Conservation (phyloP, 1,140 invertebrate genomes). For the Pogonomyrmex californicus region DNA sequence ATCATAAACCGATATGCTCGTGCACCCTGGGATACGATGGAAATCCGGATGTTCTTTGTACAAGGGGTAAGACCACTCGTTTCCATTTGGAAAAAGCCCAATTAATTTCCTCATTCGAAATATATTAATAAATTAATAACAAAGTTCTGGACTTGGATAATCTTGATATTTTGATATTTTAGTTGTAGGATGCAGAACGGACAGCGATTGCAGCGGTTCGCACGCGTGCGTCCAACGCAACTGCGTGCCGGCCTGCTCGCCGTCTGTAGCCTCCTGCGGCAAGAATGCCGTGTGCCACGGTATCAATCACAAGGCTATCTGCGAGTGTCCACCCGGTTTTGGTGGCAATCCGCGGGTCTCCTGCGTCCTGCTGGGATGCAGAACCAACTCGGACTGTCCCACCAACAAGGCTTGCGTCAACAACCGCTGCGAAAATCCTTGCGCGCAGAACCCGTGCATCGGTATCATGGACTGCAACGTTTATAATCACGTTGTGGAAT, state of each 20-base stretch:
- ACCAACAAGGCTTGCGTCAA: slow-evolving; percentile 93
- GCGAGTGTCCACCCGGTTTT: slow-evolving; percentile 93
- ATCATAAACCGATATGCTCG: slow-evolving; percentile 95
- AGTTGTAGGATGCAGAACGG: slow-evolving; percentile 90
- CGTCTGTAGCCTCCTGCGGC: slow-evolving; percentile 90
- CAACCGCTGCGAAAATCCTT: slow-evolving; percentile 92
- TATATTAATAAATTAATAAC: not conserved
- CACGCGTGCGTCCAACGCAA: slow-evolving; percentile 93
- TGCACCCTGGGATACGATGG: slow-evolving; percentile 93
- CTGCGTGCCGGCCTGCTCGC: slow-evolving; percentile 92
- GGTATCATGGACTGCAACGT: slow-evolving; percentile 91
- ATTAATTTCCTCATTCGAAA: not conserved
- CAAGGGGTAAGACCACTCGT: slow-evolving; percentile 85
- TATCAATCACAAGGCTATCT: slow-evolving; percentile 92
- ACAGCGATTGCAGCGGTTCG: slow-evolving; percentile 92
- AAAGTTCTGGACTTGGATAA: not conserved
- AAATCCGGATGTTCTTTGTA: slow-evolving; percentile 92
- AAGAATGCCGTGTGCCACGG: slow-evolving; percentile 92
- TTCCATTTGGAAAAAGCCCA: not conserved
- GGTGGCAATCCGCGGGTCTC: slow-evolving; percentile 93
- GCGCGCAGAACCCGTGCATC: slow-evolving; percentile 90
- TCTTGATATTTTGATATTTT: slow-evolving; percentile 56
- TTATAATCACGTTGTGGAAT: slow-evolving; percentile 92
- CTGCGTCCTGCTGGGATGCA: slow-evolving; percentile 93
- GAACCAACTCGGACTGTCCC: slow-evolving; percentile 92